Evolutionary conservation across 1,140 invertebrate genomes (phyloP).

Genomic region (Eulimnadia texana): DNA sequence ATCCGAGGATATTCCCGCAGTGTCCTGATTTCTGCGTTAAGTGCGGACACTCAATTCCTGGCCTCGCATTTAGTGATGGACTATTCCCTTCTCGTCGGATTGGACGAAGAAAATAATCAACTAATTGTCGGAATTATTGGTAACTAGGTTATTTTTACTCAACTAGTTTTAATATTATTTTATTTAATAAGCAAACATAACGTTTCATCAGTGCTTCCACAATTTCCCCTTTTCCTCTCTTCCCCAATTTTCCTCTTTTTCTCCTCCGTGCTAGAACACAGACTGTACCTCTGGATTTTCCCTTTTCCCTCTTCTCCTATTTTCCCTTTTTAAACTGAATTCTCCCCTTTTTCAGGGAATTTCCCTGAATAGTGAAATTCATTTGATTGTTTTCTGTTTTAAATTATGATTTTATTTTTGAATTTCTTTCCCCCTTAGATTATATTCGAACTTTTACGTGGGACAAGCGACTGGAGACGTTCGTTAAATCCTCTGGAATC

Average conservation of each 20-base stretch:
- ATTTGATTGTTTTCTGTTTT: not conserved
- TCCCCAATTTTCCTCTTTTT: too few species aligned
- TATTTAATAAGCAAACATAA: too few species aligned
- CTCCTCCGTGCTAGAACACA: too few species aligned
- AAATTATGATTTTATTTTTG: not conserved
- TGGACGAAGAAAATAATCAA: conserved; percentile 63
- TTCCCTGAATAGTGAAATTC: not conserved
- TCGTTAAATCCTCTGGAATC: conserved; percentile 77
- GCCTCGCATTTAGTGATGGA: conserved; percentile 88
- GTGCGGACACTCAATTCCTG: conserved; percentile 74
- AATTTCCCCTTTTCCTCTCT: too few species aligned
- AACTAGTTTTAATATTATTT: too few species aligned
- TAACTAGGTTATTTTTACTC: conserved; percentile 29
- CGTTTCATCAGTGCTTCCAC: too few species aligned
- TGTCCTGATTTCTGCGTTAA: conserved; percentile 80
- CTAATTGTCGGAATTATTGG: conserved; percentile 92
- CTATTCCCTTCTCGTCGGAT: conserved; percentile 89
- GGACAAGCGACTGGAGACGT: conserved; percentile 94
- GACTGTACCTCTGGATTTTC: too few species aligned
- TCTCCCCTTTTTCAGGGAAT: too few species aligned
- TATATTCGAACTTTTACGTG: conserved; percentile 97
- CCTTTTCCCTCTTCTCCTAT: too few species aligned
- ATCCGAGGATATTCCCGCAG: conserved; percentile 77
- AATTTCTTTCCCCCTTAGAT: conserved; percentile 43
- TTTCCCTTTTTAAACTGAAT: too few species aligned